Evolutionary conservation across 2,113 vertebrate genomes (phyloP), one percentile per base, ranked within the genome.

Genomic region (Chaetodon auriga): DNA sequence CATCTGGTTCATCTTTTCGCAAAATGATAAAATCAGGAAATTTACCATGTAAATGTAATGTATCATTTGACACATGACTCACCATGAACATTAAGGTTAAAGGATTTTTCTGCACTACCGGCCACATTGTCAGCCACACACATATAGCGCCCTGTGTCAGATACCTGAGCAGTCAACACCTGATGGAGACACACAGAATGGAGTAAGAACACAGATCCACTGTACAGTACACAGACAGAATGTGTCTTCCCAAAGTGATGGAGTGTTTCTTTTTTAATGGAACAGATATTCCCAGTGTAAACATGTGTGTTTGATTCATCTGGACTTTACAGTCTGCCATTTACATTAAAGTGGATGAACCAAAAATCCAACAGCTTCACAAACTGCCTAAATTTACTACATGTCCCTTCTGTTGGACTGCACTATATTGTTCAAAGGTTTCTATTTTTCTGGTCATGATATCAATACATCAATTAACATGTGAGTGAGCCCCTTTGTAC

Each of bases 21-120:
- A 61, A 35, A 58, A 4, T 60, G 69, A 12, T 72, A 30, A 68
- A 54, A n/a, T 13, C 18, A 51, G 3, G 16, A 0, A 15, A 2
- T 19, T 25, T 1, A 41, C 8, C 65, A 15, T 57, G 15, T 30
- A 73, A 49, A 63, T 18, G 5, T 38, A 48, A 38, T 60, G 60
- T 36, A 35, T 2, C 1, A 9, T 23, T 25, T 7, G 4, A 61
- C 3, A n/a, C 62, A 43, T 48, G 57, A 84, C 97, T 96, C 90
- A 99, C 98, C 94, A 0, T 98, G 96, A 83, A 99, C 96, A 49
- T 99, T 97, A 55, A 99, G 95, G 87, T 99, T 97, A 84, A 98
- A 99, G 45, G 95, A 95, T 79, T 99, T 99, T 80, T 98, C 97
- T 79, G 97, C 94, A 75, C 94, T 97, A 85, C 98, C 98, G 19